phyloP scores from a whole-genome alignment of 2,888 invertebrate species.

The Rhopalosiphum nymphaeae region DNA sequence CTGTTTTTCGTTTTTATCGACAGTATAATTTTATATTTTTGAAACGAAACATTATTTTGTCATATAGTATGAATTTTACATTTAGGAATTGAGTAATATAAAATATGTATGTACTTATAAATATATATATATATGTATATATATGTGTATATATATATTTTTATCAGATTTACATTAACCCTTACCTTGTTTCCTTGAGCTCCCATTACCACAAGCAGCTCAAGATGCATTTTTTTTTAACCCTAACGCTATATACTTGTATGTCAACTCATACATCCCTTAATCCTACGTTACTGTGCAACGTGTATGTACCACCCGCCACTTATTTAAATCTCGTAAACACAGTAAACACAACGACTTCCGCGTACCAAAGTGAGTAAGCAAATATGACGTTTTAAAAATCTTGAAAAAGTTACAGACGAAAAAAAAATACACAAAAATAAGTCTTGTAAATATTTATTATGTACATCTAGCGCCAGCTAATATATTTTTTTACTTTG shows the following conservation, averaged over 20 bases:
- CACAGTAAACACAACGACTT: background rate
- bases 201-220: no score
- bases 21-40: background rate
- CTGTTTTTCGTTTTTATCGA: background rate
- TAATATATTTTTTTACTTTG: background rate
- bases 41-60: background rate
- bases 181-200: background rate
- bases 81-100: background rate
- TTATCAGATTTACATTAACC: conserved; percentile 33
- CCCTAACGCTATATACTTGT: background rate
- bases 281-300: conserved; percentile 4
- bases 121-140: background rate
- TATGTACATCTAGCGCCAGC: background rate
- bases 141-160: background rate
- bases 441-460: background rate
- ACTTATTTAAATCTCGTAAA: conserved; percentile 1
- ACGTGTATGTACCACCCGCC: no score
- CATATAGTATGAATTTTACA: background rate
- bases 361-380: background rate
- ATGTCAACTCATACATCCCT: background rate
- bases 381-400: background rate
- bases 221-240: background rate
- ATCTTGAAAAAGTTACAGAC: background rate
- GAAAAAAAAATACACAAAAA: background rate
- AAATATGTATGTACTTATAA: background rate